Base-by-base conservation (phyloP, 2,797 vertebrate genomes). In the Valencia hispanica region DNA sequence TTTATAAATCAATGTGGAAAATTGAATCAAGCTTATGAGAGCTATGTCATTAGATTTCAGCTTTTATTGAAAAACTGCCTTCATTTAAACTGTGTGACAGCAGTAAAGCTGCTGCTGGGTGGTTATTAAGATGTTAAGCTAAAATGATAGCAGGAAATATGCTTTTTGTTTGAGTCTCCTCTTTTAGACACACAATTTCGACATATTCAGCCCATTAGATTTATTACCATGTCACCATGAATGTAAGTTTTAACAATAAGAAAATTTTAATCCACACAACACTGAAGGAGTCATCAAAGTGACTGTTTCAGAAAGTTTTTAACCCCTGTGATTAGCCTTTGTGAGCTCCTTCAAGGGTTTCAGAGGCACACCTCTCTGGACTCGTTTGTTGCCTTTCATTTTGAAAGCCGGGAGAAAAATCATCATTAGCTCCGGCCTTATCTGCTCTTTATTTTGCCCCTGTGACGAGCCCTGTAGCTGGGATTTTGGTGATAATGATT, bases 401-500 rank as follows among this genome's bases (percentile, higher is more conserved):
- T 74, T 75, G 81, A 83, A 86, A 74, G 74, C 75, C 77, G 65
- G 81, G 79, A 85, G 85, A 87, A 88, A 89, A 86, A 89, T 87
- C 86, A 82, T 91, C 89, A 91, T 92, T 91, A 92, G 88, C 89
- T 84, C 45, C 43, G 17, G 72, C 76, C 82, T 91, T 94, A 94
- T 95, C 92, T 89, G 12, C 82, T 91, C 82, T 90, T 92, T 92
- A 89, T 90, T 92, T 89, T 86, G 84, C 81, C 87, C 87, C 78
- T 77, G 86, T 69, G 90, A 93, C 86, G 90, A 92, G 89, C 79
- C 84, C 86, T 88, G 90, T 94, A 79, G n/a, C 84, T 89, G 90
- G 88, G 90, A 92, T 92, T 92, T 89, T 83, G 88, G 86, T 90
- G 91, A 93, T 94, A 91, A 91, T 94, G 90, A 92, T 88, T 93